phyloP scores from a whole-genome alignment of 2,888 invertebrate genomes.

The Nemurella pictetii region DNA sequence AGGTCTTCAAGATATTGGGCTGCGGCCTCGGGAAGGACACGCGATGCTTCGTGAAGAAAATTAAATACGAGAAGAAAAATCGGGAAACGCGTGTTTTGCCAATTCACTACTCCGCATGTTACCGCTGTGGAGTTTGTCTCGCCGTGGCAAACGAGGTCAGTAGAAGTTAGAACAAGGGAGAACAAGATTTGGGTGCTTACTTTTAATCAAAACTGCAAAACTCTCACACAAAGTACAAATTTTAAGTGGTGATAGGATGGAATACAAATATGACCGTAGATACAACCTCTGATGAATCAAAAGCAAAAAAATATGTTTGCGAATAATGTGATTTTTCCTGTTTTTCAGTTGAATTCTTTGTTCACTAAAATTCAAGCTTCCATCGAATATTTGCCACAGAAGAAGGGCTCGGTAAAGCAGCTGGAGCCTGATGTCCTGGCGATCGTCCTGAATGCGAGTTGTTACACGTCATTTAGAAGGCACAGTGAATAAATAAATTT shows the following conservation, averaged over 20 bases:
- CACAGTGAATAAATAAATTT: background rate
- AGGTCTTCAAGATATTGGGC: background rate
- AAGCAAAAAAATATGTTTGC: too few relatives aligned
- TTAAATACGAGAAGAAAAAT: background rate
- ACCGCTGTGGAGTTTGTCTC: background rate
- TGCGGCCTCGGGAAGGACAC: background rate
- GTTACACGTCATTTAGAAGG: background rate
- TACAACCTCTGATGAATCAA: too few relatives aligned
- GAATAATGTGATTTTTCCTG: too few relatives aligned
- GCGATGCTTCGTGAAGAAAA: slow-evolving; percentile 3
- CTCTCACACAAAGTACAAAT: too few relatives aligned
- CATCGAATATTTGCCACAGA: background rate
- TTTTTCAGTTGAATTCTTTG: background rate
- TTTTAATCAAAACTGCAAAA: too few relatives aligned
- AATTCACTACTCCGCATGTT: background rate
- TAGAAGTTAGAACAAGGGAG: too few relatives aligned
- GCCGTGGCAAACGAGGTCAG: slow-evolving; percentile 14
- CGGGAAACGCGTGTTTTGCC: background rate
- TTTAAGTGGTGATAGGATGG: too few relatives aligned
- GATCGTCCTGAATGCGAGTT: background rate
- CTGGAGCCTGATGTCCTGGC: background rate
- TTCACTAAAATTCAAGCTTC: background rate
- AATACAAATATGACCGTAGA: too few relatives aligned
- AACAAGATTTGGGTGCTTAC: too few relatives aligned
- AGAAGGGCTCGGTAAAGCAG: background rate